Evolutionary conservation across 2,797 vertebrate species (phyloP).

Genomic region (Poeciliopsis paucimaculata): DNA sequence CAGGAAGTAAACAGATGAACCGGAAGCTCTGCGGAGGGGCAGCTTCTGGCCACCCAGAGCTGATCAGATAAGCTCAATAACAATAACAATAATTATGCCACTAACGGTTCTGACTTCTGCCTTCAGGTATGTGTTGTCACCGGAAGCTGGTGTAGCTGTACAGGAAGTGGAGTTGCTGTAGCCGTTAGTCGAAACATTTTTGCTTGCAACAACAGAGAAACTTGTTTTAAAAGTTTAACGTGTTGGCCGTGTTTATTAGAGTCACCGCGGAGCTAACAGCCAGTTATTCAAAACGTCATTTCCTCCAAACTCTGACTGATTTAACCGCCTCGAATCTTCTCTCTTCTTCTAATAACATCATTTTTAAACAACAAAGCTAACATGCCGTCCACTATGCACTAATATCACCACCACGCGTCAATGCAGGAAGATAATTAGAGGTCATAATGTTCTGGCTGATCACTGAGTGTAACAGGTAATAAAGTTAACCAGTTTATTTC

Average conservation of each 20-base stretch:
- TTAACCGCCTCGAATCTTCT: neutral
- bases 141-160: neutral
- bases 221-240: neutral
- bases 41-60: neutral
- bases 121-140: constrained; percentile 60
- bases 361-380: neutral
- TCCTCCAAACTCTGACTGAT: neutral
- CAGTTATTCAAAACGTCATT: neutral
- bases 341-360: neutral
- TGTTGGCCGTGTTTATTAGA: neutral
- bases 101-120: constrained; percentile 46
- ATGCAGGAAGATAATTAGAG: neutral
- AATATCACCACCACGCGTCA: neutral
- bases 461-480: neutral
- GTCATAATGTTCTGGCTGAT: neutral
- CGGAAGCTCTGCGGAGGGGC: neutral
- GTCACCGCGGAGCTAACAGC: neutral
- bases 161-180: neutral
- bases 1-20: constrained; percentile 53
- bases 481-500: neutral
- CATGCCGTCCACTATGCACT: neutral
- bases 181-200: neutral
- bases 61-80: neutral
- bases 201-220: neutral
- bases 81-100: constrained; percentile 59